Percentiles rank a stretch among this genome's conserved stretches.
Conservation (phyloP, 2,797 vertebrate species). For the Loris lydekkerianus region DNA sequence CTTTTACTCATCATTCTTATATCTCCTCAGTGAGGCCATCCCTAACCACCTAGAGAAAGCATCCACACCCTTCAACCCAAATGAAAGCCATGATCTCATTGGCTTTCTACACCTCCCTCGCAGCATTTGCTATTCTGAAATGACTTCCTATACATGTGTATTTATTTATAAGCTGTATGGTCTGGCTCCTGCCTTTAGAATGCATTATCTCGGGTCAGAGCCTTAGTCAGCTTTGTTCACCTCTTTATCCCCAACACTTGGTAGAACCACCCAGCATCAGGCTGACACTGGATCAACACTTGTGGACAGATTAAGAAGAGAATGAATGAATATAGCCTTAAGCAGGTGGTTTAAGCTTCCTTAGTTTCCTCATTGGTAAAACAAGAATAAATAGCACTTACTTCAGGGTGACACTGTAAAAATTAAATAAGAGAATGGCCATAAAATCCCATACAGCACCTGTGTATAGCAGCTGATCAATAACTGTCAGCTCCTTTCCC, state of each 20-base stretch:
- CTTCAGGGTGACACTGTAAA: not conserved
- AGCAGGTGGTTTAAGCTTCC: not conserved
- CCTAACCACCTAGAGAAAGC: not conserved
- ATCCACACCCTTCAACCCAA: not conserved
- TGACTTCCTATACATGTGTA: not conserved
- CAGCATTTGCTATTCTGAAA: not conserved
- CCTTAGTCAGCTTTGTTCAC: not conserved
- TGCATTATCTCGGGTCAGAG: not conserved
- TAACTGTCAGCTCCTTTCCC: not conserved
- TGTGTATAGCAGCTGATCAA: not conserved
- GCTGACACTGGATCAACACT: not conserved
- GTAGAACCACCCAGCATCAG: not conserved
- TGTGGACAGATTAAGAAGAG: conserved; percentile 13
- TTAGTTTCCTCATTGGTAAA: not conserved
- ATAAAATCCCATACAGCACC: not conserved
- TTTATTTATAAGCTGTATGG: not conserved
- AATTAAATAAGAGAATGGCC: not conserved
- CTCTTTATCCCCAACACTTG: not conserved
- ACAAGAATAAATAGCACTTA: conserved; percentile 10
- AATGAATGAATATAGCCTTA: not conserved
- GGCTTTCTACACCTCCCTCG: not conserved
- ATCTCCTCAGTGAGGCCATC: not conserved
- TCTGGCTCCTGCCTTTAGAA: not conserved
- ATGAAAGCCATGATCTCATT: not conserved
- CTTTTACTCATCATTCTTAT: not conserved